Percentiles rank a stretch among this genome's conserved stretches.
Evolutionary conservation across 2,113 vertebrate species (phyloP).

Genomic region (Tetrax tetrax): DNA sequence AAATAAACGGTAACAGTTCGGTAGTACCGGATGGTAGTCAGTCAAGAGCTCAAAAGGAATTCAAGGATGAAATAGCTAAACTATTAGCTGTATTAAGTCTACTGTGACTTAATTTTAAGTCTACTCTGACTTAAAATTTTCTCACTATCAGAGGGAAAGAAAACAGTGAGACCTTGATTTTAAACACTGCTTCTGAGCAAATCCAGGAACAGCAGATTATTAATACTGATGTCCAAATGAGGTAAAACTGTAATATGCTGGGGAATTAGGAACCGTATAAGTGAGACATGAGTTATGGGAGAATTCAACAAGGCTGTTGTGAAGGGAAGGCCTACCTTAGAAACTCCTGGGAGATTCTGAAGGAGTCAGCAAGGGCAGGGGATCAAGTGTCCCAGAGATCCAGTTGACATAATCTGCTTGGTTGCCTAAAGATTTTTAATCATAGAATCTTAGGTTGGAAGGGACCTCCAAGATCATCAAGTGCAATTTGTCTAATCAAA

Average conservation of each 20-base stretch:
- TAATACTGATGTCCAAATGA: background rate
- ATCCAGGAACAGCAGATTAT: background rate
- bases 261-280: background rate
- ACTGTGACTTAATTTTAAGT: background rate
- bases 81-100: conserved; percentile 33
- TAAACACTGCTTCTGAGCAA: background rate
- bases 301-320: background rate
- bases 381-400: background rate
- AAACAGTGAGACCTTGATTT: background rate
- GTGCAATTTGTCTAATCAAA: background rate
- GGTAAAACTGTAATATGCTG: background rate
- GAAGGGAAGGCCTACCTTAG: background rate
- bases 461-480: too few species aligned
- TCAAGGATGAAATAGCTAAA: conserved; percentile 38
- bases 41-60: conserved; percentile 9
- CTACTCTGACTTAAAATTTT: background rate
- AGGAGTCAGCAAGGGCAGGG: background rate
- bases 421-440: background rate
- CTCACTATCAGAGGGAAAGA: background rate
- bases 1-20: background rate
- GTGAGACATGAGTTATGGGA: background rate
- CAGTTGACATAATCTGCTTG: background rate
- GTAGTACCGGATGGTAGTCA: background rate
- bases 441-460: too few species aligned
- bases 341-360: background rate